Conservation (phyloP, 2,797 vertebrate species). For the Smutsia temminckii region DNA sequence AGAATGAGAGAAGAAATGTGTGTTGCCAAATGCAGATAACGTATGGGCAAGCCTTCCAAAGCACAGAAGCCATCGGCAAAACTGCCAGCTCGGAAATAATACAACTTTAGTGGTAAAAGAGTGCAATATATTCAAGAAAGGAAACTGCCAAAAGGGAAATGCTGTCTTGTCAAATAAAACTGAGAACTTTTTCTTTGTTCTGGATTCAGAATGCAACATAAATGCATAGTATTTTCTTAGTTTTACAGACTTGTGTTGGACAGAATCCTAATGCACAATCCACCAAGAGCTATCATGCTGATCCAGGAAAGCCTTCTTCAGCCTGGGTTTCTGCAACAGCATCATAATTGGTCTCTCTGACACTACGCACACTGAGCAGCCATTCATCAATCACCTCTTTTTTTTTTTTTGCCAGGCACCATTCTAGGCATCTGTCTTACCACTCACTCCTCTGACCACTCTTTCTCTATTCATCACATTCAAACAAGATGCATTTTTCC, state of each 20-base stretch:
- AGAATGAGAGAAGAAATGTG: slow-evolving; percentile 48
- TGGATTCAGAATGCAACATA: background rate
- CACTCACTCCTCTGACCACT: background rate
- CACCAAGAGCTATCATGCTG: background rate
- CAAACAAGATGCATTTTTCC: background rate
- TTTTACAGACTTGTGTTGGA: background rate
- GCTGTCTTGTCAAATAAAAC: slow-evolving; percentile 8
- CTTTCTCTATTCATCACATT: background rate
- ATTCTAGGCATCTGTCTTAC: background rate
- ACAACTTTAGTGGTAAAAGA: slow-evolving; percentile 32
- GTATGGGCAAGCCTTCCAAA: slow-evolving; percentile 64
- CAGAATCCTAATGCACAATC: background rate
- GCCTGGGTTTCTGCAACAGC: background rate
- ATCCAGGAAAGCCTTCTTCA: background rate
- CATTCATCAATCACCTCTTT: background rate
- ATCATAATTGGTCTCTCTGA: background rate
- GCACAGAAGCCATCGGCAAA: slow-evolving; percentile 68
- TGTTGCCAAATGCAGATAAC: slow-evolving; percentile 68
- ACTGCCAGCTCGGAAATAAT: slow-evolving; percentile 62
- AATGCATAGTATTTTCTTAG: background rate
- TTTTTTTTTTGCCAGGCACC: background rate
- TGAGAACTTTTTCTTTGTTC: background rate
- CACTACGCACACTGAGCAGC: background rate
- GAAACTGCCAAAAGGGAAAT: background rate
- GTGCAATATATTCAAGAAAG: slow-evolving; percentile 58